phyloP scores from a whole-genome alignment of 2,113 vertebrate genomes.

The Galemys pyrenaicus region DNA sequence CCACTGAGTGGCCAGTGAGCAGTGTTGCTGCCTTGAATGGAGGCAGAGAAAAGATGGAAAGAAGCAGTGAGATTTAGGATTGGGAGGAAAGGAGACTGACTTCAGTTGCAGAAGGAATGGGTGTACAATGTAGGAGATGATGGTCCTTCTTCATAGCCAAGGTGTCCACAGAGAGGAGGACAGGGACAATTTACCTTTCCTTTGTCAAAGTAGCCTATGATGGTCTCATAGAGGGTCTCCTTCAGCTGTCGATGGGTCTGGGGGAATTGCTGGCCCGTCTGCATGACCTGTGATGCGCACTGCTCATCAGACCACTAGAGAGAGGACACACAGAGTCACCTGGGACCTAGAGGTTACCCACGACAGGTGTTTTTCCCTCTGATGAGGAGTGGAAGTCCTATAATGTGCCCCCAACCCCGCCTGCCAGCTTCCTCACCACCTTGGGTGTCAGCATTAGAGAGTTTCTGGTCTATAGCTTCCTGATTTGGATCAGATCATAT shows the following conservation, averaged over 20 bases:
- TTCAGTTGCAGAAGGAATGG: neutral
- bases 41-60: neutral
- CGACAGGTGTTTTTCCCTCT: neutral
- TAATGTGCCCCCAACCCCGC: too few relatives aligned
- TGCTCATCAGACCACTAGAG: slow-evolving; percentile 90
- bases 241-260: slow-evolving; percentile 97
- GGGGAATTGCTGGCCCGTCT: slow-evolving; percentile 90
- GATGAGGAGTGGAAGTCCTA: neutral
- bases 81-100: neutral
- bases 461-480: neutral
- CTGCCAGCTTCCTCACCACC: neutral
- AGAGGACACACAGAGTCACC: neutral
- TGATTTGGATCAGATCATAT: neutral
- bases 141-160: neutral
- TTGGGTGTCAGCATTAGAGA: neutral
- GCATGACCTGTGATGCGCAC: slow-evolving; percentile 93
- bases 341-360: neutral
- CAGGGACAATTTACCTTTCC: slow-evolving; percentile 90
- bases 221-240: slow-evolving; percentile 94
- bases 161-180: neutral
- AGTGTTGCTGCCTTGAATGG: too few relatives aligned
- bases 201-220: slow-evolving; percentile 98
- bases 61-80: neutral
- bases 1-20: neutral
- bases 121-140: neutral